Conservation (phyloP, 2,113 vertebrate genomes). For the Ochotona princeps region DNA sequence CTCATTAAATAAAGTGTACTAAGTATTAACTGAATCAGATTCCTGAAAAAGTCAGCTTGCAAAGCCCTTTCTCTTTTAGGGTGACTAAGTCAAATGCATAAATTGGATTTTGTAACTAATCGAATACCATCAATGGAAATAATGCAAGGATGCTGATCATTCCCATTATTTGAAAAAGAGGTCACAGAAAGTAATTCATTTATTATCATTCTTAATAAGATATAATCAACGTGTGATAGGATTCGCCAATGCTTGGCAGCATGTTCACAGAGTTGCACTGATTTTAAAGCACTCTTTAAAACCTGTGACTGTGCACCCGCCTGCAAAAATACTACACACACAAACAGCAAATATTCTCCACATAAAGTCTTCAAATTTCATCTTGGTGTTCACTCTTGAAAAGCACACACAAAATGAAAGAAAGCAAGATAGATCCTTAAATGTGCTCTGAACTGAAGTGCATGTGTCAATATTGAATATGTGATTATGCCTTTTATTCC, state of each 20-base stretch:
- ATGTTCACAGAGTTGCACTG: background rate
- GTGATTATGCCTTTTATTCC: background rate
- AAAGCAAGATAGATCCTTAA: background rate
- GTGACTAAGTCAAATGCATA: background rate
- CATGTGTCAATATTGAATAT: background rate
- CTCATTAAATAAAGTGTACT: slow-evolving; percentile 12
- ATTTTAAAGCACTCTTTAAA: background rate
- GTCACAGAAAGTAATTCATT: background rate
- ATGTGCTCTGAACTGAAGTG: background rate
- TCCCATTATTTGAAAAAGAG: background rate
- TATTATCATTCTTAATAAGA: background rate
- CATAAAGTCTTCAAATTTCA: background rate
- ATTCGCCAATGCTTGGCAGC: background rate
- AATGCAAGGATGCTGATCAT: background rate
- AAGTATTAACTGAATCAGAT: slow-evolving; percentile 42
- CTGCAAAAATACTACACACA: background rate
- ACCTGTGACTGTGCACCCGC: background rate
- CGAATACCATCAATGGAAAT: background rate
- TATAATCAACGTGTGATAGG: background rate
- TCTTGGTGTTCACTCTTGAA: background rate
- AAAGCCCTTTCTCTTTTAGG: slow-evolving; percentile 4
- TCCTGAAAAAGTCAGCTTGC: slow-evolving; percentile 11
- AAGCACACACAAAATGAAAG: background rate
- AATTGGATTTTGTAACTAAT: slow-evolving; percentile 43
- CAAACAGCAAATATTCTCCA: background rate